Base-by-base conservation (phyloP, 1,140 invertebrate genomes). In the Plutomurus gul region DNA sequence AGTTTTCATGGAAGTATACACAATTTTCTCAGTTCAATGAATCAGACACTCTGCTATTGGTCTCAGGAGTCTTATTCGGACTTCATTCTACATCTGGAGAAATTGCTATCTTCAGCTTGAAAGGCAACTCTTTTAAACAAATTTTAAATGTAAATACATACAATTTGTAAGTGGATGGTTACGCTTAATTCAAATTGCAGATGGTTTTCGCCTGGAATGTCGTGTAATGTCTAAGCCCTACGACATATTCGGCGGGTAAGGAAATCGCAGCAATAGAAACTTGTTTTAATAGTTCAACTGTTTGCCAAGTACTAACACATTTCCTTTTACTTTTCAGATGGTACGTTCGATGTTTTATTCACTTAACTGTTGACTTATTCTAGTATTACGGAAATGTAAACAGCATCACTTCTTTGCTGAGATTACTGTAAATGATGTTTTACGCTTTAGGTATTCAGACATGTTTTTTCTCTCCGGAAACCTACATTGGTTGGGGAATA, bases 381-480 rank as follows among this genome's bases (percentile, higher is more conserved):
- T n/a, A n/a, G n/a, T n/a, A n/a, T n/a, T n/a, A n/a, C n/a, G n/a
- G n/a, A n/a, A n/a, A n/a, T n/a, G n/a, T n/a, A n/a, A n/a, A n/a
- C n/a, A n/a, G 40, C 18, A 40, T n/a, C 43, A 10, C 65, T 71
- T 27, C 25, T 36, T 36, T 6, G 13, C 25, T 71, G 13, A 8
- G n/a, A 71, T 47, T 85, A 94, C 95, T 86, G 92, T 95, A 82
- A 95, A 95, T 87, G 94, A 94, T 18, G 93, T 93, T 43, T n/a
- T n/a, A n/a, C n/a, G n/a, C n/a, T n/a, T 96, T n/a, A n/a, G 94
- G 94, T 95, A 94, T 84, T 94, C 92, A 85, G 93, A 95, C 84
- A 90, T 90, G 82, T 92, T 94, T 86, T 87, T 96, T 5, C 85
- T 96, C 49, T 95, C 94, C 22, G 94, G 94, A 49, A 91, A 94